Evolutionary conservation across 1,140 invertebrate genomes (phyloP).

Genomic region (Drosophila guanche): DNA sequence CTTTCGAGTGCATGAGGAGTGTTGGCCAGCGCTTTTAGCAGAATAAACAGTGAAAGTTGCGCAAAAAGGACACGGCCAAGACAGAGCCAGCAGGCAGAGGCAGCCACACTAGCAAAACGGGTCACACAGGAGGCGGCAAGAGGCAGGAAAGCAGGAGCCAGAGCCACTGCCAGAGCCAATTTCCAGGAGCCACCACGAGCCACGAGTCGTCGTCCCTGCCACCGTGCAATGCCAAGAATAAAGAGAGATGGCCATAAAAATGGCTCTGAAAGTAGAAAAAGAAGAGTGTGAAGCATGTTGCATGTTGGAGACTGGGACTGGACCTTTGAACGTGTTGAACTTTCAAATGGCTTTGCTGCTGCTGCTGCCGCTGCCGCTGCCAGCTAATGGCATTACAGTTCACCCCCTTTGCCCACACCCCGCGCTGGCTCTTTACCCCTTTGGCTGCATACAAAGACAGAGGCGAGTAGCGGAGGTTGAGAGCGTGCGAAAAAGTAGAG

Average conservation of each 20-base stretch:
- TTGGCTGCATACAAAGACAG: constrained; percentile 67
- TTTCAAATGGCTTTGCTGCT: constrained; percentile 76
- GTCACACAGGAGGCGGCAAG: constrained; percentile 26
- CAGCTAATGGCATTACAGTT: constrained; percentile 81
- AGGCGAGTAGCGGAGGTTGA: background rate
- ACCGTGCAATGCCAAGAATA: constrained; percentile 1
- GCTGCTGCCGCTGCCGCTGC: constrained; percentile 55
- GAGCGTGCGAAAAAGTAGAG: constrained; percentile 67
- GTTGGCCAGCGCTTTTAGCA: constrained; percentile 80
- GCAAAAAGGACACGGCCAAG: constrained; percentile 76
- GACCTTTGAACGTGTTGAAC: constrained; percentile 81
- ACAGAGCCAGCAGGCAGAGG: constrained; percentile 37
- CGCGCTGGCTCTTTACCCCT: constrained; percentile 21
- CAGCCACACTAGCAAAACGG: background rate
- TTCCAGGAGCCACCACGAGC: background rate
- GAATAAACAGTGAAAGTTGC: constrained; percentile 81
- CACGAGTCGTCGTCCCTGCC: background rate
- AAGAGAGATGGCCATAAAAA: constrained; percentile 30
- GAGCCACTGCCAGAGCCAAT: background rate
- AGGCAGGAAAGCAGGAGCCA: background rate
- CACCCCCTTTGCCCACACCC: constrained; percentile 14
- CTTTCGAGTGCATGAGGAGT: constrained; percentile 76
- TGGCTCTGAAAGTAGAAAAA: constrained; percentile 28
- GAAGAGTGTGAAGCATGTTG: constrained; percentile 63
- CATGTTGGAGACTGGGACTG: constrained; percentile 2